phyloP scores from a whole-genome alignment of 2,888 invertebrate genomes.

The Melinopterus prodromus region DNA sequence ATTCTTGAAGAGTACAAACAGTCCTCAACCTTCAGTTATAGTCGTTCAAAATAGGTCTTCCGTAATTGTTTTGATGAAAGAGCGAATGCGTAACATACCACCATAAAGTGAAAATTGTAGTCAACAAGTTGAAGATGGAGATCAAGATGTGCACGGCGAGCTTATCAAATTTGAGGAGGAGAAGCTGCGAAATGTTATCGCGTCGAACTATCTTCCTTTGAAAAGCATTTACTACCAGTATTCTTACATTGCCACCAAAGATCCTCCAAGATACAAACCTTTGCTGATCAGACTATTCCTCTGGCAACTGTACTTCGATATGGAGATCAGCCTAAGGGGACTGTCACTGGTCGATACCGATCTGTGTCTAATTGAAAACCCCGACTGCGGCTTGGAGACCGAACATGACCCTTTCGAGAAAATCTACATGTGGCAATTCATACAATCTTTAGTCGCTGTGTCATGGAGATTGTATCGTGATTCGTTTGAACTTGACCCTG shows the following conservation, averaged over 20 bases:
- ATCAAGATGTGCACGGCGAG: slow-evolving; percentile 19
- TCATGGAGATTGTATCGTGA: slow-evolving; percentile 62
- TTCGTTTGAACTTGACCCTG: slow-evolving; percentile 55
- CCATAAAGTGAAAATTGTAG: slow-evolving; percentile 11
- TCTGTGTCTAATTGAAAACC: slow-evolving; percentile 61
- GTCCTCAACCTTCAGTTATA: too few species aligned
- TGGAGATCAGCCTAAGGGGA: slow-evolving; percentile 62
- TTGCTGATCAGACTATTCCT: slow-evolving; percentile 65
- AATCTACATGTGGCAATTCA: slow-evolving; percentile 70
- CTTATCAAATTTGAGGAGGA: slow-evolving; percentile 58
- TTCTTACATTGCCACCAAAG: slow-evolving; percentile 61
- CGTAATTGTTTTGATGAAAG: too few species aligned
- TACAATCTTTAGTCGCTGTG: slow-evolving; percentile 65
- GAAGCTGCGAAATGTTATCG: slow-evolving; percentile 60
- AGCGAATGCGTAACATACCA: not conserved
- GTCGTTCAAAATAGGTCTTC: too few species aligned
- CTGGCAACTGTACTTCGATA: slow-evolving; percentile 70
- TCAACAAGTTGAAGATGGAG: slow-evolving; percentile 30
- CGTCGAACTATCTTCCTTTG: slow-evolving; percentile 57
- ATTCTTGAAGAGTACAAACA: too few species aligned
- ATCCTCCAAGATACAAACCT: slow-evolving; percentile 57
- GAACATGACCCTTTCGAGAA: slow-evolving; percentile 67
- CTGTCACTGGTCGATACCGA: slow-evolving; percentile 65
- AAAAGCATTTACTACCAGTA: slow-evolving; percentile 65
- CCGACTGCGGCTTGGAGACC: slow-evolving; percentile 60